Conservation (phyloP, 2,797 vertebrate species). For the Taeniopygia guttata region DNA sequence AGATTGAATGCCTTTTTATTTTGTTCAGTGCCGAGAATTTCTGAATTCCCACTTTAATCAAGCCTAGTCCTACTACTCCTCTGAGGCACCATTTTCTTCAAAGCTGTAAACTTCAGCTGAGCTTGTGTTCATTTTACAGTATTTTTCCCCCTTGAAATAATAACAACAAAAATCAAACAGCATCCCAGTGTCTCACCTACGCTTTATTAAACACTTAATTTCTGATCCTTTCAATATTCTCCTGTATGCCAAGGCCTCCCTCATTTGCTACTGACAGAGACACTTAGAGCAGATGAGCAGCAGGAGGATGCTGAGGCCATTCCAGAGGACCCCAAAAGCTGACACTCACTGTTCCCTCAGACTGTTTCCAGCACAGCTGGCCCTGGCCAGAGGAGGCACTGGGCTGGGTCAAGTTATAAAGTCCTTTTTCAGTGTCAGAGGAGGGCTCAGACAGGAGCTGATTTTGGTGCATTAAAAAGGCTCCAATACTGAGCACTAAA, state of each 20-base stretch:
- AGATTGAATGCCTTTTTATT: conserved; percentile 59
- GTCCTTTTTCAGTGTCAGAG: background rate
- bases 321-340: background rate
- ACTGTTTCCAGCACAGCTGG: background rate
- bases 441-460: background rate
- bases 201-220: conserved; percentile 23
- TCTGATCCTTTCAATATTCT: background rate
- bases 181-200: background rate
- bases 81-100: conserved; percentile 29
- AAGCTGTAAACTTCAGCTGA: conserved; percentile 49
- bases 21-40: conserved; percentile 46
- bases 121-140: conserved; percentile 2
- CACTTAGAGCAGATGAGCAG: background rate
- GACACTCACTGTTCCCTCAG: background rate
- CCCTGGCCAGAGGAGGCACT: background rate
- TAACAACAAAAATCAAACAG: background rate
- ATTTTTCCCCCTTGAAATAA: background rate
- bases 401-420: background rate
- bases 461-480: background rate
- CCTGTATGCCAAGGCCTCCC: background rate
- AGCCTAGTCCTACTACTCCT: conserved; percentile 44
- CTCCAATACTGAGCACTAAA: background rate
- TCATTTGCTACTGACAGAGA: background rate
- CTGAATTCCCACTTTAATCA: conserved; percentile 74
- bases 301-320: background rate